Evolutionary conservation across 2,797 vertebrate genomes (phyloP).

Genomic region (Buceros bicornis): DNA sequence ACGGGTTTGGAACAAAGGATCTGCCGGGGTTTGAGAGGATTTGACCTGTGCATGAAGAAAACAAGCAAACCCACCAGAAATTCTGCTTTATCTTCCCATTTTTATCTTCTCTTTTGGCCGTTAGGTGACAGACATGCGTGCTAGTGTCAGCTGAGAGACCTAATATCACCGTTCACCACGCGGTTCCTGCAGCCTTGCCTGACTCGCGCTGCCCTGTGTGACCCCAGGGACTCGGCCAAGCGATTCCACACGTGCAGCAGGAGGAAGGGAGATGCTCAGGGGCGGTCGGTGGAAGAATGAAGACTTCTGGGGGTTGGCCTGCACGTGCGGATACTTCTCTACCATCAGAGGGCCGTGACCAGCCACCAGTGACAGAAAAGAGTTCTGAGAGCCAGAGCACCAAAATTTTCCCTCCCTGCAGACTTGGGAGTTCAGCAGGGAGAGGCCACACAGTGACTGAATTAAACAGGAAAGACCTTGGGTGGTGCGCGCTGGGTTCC

Average conservation of each 20-base stretch:
- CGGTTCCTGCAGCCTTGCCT: neutral
- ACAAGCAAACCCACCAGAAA: neutral
- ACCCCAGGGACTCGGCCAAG: neutral
- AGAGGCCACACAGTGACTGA: neutral
- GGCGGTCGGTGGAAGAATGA: neutral
- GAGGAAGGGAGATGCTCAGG: neutral
- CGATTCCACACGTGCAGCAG: neutral
- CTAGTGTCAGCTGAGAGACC: neutral
- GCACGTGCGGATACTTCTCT: neutral
- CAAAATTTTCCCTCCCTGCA: neutral
- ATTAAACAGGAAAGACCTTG: neutral
- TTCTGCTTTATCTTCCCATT: neutral
- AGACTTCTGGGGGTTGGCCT: neutral
- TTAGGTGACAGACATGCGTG: neutral
- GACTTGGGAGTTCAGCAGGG: neutral
- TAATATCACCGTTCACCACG: fast-evolving
- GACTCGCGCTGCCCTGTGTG: neutral
- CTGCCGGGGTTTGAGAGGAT: neutral
- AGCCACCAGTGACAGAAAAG: neutral
- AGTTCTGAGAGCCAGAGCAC: neutral
- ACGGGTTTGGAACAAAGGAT: neutral
- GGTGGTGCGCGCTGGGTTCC: neutral
- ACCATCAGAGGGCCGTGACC: neutral
- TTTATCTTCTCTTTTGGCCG: neutral
- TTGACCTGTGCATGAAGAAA: neutral